These are phyloP conservation scores for Prunella fulvescens DNA, from an alignment of 2,113 vertebrate genomes.

Conservation along the genomic window DNA sequence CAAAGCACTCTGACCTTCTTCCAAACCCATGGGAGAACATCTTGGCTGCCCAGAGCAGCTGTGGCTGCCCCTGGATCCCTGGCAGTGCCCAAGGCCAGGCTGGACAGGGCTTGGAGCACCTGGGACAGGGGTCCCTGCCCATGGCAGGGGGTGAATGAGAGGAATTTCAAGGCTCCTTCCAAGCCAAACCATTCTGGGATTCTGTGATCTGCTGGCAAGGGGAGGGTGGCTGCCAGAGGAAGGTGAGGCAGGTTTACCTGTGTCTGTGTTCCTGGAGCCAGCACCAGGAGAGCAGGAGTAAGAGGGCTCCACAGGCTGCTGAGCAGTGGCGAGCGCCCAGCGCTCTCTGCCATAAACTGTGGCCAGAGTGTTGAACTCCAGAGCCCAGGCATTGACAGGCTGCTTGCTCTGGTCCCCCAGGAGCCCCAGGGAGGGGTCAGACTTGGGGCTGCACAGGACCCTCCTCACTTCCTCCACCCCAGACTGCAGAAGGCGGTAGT, in stretches of 20 bases:
- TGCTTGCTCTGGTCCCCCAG: slow-evolving; percentile 81
- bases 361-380: slow-evolving; percentile 85
- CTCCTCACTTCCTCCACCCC: slow-evolving; percentile 78
- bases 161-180: neutral
- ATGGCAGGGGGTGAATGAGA: fast-evolving
- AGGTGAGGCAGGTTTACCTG: neutral
- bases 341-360: slow-evolving; percentile 72
- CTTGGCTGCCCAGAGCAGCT: neutral
- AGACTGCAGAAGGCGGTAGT: slow-evolving; percentile 85
- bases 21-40: neutral
- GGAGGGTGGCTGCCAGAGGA: neutral
- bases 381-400: slow-evolving; percentile 83
- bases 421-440: slow-evolving; percentile 86
- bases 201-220: neutral
- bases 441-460: slow-evolving; percentile 85
- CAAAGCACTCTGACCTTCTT: neutral
- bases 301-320: slow-evolving; percentile 27
- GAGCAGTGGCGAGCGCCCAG: slow-evolving; percentile 64
- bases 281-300: neutral
- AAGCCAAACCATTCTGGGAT: neutral
- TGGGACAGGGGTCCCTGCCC: neutral
- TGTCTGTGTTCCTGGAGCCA: slow-evolving; percentile 22
- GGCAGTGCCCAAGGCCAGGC: neutral
- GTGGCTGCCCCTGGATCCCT: neutral
- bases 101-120: neutral